Percentiles rank a stretch among this genome's conserved stretches.
Conservation (phyloP, 2,888 invertebrate species). For the Aphodius granarius region DNA sequence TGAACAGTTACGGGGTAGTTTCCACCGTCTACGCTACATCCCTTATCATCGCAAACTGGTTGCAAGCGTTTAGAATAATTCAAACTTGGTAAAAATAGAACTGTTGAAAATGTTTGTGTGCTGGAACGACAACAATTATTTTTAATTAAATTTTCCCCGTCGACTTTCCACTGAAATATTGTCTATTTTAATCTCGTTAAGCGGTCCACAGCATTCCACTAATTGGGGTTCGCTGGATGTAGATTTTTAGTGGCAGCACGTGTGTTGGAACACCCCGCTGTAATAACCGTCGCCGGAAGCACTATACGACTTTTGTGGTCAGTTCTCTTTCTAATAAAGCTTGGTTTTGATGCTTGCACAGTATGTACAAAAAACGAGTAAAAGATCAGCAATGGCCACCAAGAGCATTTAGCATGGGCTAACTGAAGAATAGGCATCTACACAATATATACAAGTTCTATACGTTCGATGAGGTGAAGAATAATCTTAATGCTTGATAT, state of each 20-base stretch:
- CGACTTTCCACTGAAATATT: conserved; percentile 28
- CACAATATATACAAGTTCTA: no score
- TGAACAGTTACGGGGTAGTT: background rate
- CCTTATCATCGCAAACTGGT: background rate
- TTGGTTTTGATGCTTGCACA: background rate
- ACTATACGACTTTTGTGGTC: background rate
- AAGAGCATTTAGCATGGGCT: no score
- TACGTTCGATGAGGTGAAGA: no score
- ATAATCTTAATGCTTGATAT: no score
- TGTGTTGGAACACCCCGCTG: conserved; percentile 35
- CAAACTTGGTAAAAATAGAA: background rate
- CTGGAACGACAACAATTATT: background rate
- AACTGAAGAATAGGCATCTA: no score
- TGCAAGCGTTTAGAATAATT: background rate
- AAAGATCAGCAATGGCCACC: no score
- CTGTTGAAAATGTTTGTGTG: background rate
- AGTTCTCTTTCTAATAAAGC: background rate
- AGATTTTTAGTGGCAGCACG: conserved; percentile 30
- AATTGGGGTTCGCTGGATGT: conserved; percentile 36
- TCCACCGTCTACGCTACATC: background rate
- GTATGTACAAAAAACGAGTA: no score
- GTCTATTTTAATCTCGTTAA: conserved; percentile 38
- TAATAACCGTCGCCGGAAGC: background rate
- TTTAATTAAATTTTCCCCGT: background rate
- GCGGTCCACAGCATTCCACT: conserved; percentile 32